phyloP scores from a whole-genome alignment of 2,797 vertebrate species.

The Tolypeutes matacus region DNA sequence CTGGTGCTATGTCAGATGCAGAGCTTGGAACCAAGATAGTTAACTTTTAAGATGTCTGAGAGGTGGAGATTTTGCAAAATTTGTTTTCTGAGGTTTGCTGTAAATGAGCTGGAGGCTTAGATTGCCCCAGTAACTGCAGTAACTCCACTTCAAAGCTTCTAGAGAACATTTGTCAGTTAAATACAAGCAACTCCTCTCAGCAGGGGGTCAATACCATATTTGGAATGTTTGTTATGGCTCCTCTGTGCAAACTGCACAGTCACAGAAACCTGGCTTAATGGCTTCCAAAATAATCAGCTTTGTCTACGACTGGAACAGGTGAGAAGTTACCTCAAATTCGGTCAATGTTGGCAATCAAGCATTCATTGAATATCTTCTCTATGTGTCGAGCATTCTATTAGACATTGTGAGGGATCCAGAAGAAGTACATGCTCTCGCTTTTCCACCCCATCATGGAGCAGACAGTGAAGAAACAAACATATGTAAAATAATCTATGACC shows the following conservation, averaged over 20 bases:
- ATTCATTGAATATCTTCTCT: neutral
- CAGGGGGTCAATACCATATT: neutral
- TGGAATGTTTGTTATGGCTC: neutral
- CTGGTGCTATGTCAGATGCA: neutral
- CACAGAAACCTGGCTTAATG: neutral
- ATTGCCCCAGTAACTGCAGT: constrained; percentile 28
- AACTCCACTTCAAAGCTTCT: constrained; percentile 17
- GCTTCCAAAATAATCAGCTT: constrained; percentile 11
- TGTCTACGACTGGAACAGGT: neutral
- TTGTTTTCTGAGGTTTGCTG: constrained; percentile 38
- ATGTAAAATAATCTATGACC: neutral
- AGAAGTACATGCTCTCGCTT: neutral
- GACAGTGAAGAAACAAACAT: neutral
- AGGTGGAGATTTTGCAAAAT: neutral
- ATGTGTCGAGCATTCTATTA: neutral
- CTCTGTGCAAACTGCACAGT: neutral
- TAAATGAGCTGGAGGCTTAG: neutral
- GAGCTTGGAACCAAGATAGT: neutral
- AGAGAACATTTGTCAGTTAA: neutral
- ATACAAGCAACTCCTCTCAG: neutral
- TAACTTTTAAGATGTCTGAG: neutral
- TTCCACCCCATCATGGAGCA: neutral
- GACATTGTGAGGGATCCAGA: neutral
- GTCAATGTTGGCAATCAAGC: neutral
- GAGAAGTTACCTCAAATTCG: neutral